Percentiles rank a stretch among this genome's conserved stretches.
These are phyloP conservation scores for Phylloscopus trochilus DNA, from an alignment of 2,113 vertebrate species.

Conservation along the genomic window DNA sequence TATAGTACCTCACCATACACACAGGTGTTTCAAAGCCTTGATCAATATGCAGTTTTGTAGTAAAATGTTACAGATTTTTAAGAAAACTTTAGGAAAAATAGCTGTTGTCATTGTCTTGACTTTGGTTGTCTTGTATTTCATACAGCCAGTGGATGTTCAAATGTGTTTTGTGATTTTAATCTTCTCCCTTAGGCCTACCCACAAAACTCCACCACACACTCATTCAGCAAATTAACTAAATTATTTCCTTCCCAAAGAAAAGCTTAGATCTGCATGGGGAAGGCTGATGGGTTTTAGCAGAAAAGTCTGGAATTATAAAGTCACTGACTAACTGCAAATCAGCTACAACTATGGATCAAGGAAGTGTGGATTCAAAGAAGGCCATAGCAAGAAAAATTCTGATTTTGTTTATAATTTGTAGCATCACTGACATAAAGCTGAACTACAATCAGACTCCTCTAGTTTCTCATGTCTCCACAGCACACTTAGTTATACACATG, in stretches of 20 bases:
- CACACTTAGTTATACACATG: neutral
- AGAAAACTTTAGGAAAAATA: neutral
- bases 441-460: neutral
- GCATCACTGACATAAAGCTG: neutral
- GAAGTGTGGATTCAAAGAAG: neutral
- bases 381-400: neutral
- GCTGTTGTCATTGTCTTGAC: constrained; percentile 13
- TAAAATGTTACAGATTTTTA: neutral
- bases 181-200: constrained; percentile 57
- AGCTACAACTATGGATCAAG: neutral
- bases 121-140: constrained; percentile 35
- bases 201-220: constrained; percentile 55
- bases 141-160: constrained; percentile 21
- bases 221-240: constrained; percentile 63
- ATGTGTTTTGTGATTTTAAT: constrained; percentile 47
- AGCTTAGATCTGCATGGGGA: constrained; percentile 50
- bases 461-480: neutral
- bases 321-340: constrained; percentile 32
- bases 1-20: neutral
- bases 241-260: constrained; percentile 55
- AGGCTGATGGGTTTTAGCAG: constrained; percentile 36
- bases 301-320: constrained; percentile 46
- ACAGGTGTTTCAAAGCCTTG: neutral
- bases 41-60: neutral
- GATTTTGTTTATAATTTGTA: neutral